Percentiles rank a stretch among this genome's conserved stretches.
Evolutionary conservation across 2,797 vertebrate genomes (phyloP).

Genomic region (Characodon lateralis): DNA sequence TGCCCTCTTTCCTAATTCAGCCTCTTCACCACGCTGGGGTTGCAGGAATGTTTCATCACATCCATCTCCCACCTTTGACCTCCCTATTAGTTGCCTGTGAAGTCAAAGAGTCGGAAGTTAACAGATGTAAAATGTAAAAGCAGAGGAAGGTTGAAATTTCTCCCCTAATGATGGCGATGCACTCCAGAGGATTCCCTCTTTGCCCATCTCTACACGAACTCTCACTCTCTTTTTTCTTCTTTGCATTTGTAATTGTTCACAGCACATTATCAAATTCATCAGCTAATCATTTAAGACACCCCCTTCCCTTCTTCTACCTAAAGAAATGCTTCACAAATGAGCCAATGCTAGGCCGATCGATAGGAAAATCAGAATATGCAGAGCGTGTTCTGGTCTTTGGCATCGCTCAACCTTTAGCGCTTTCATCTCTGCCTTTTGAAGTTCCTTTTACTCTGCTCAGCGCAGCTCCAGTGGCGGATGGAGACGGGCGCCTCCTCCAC

Average conservation of each 20-base stretch:
- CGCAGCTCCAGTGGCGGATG: slow-evolving; percentile 50
- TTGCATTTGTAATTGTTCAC: slow-evolving; percentile 59
- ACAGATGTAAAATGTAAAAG: slow-evolving; percentile 60
- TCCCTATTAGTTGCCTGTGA: slow-evolving; percentile 33
- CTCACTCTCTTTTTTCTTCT: slow-evolving; percentile 20
- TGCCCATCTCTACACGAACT: background rate
- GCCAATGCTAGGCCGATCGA: slow-evolving; percentile 70
- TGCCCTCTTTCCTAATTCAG: background rate
- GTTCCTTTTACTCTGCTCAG: slow-evolving; percentile 71
- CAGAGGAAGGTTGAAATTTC: slow-evolving; percentile 45
- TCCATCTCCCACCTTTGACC: slow-evolving; percentile 63
- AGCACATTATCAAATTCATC: slow-evolving; percentile 73
- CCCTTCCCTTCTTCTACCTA: slow-evolving; percentile 70
- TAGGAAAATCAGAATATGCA: slow-evolving; percentile 76
- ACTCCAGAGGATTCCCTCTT: slow-evolving; percentile 51
- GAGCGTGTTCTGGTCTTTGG: slow-evolving; percentile 74
- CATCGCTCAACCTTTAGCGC: slow-evolving; percentile 72
- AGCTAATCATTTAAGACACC: slow-evolving; percentile 78
- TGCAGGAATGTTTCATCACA: slow-evolving; percentile 70
- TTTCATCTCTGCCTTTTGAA: slow-evolving; percentile 79
- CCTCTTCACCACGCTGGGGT: slow-evolving; percentile 15
- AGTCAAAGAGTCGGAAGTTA: slow-evolving; percentile 34
- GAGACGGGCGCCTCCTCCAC: slow-evolving; percentile 58
- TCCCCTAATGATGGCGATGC: slow-evolving; percentile 39
- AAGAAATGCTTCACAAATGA: slow-evolving; percentile 56